Evolutionary conservation across 2,888 invertebrate genomes (phyloP).

Genomic region (Ametastegia equiseti): DNA sequence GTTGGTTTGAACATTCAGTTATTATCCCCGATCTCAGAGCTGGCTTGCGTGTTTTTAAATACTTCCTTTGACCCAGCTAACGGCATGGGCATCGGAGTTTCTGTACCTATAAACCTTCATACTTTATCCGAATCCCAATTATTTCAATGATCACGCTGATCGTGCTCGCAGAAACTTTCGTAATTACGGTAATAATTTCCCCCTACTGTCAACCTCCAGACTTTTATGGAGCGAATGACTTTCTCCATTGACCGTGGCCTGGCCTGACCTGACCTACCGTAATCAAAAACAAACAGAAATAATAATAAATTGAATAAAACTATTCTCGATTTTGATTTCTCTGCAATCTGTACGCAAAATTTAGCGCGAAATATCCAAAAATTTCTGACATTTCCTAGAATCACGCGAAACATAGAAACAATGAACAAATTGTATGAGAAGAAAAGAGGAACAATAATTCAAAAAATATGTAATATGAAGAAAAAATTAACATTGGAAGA

Average conservation of each 20-base stretch:
- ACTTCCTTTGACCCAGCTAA: neutral
- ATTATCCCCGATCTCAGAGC: no score
- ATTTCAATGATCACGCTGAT: neutral
- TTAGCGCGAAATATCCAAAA: neutral
- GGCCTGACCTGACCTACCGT: constrained; percentile 16
- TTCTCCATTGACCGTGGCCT: constrained; percentile 36
- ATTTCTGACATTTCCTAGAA: neutral
- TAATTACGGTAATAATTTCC: constrained; percentile 12
- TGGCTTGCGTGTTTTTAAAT: neutral
- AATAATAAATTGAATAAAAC: no score
- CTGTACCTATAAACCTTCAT: neutral
- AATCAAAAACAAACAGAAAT: no score
- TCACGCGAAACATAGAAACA: no score
- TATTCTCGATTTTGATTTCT: no score
- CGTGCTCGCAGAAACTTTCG: neutral
- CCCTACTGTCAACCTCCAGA: neutral
- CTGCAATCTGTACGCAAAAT: neutral
- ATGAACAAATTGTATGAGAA: no score
- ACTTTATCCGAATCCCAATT: neutral
- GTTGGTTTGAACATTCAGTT: neutral
- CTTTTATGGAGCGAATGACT: constrained; percentile 15
- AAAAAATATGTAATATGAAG: no score
- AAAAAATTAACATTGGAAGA: no score
- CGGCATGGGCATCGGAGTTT: neutral
- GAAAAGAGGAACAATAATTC: neutral